Conservation (phyloP, 1,140 invertebrate genomes). For the Teleopsis dalmanni region DNA sequence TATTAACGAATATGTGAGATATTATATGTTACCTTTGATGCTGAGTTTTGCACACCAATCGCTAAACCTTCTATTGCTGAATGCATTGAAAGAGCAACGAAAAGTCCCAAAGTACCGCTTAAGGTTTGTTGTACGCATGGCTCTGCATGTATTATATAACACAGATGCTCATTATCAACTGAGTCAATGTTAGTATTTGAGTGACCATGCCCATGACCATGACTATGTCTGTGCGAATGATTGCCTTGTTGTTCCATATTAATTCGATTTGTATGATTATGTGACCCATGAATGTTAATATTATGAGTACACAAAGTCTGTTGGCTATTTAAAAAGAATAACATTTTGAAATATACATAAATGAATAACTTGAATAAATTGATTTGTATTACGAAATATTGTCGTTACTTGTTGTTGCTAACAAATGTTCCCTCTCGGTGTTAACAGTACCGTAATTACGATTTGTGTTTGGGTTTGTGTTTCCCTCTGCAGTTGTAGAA, state of each 20-base stretch:
- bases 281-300: not conserved
- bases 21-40: conserved; percentile 49
- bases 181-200: not conserved
- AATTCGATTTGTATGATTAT: too few species aligned
- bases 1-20: not conserved
- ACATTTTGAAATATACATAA: not conserved
- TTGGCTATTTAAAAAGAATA: not conserved
- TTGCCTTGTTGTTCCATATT: not conserved
- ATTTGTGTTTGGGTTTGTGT: not conserved
- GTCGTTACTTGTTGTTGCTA: too few species aligned
- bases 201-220: not conserved
- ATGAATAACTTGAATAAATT: too few species aligned
- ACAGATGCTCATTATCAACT: conserved; percentile 51
- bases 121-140: conserved; percentile 50
- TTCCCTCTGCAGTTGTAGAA: too few species aligned
- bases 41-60: conserved; percentile 64
- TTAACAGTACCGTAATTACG: not conserved
- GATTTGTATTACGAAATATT: too few species aligned
- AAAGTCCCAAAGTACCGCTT: conserved; percentile 52
- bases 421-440: too few species aligned
- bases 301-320: not conserved
- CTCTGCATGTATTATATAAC: conserved; percentile 55
- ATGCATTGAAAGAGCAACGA: conserved; percentile 68
- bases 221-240: not conserved
- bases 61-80: conserved; percentile 75